Base-by-base conservation (phyloP, 2,797 vertebrate genomes). In the Syngnathus rostellatus region DNA sequence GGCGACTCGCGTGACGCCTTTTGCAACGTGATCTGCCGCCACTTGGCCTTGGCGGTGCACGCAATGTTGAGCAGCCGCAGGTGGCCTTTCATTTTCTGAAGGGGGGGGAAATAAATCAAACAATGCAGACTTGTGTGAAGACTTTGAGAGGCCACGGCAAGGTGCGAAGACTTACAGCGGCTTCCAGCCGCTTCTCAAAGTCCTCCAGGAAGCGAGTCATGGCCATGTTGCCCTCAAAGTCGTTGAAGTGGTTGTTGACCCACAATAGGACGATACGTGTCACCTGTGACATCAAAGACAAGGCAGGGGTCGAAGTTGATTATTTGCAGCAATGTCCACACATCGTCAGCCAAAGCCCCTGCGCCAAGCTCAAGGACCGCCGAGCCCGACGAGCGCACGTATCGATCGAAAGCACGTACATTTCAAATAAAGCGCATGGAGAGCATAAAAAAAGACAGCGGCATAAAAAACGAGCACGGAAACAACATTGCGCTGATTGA, bases 241-340 rank as follows among this genome's bases (percentile, higher is more conserved):
- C 97, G 74, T 97, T 99, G 82, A 99, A 99, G 80, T 99, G 97
- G 86, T 99, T 99, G 87, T 98, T 99, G 76, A 99, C 97, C 97
- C 97, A 99, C 73, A 99, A 87, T 50, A 99, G 85, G 48, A 98
- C 94, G 63, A 98, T 95, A 73, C 97, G 90, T 0, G 96, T 99
- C 12, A 99, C 96, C 97, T 99, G 79, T 25, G 16, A 25, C 2
- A 62, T 40, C 31, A 60, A 60, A 9, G 38, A 38, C 25, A 60
- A 37, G 2, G 31, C 31, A 31, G 31, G 31, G 31, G 31, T 31
- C 31, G 3, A 31, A 31, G 31, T 31, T 31, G 31, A 31, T 31
- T 31, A 31, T 31, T 31, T 31, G 31, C 65, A 14, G 41, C 41
- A 43, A 43, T 12, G 11, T 23, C 23, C 23, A 23, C 74, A 81